Percentiles rank a stretch among this genome's conserved stretches.
Conservation (phyloP, 2,797 vertebrate species). For the Falco berigora region DNA sequence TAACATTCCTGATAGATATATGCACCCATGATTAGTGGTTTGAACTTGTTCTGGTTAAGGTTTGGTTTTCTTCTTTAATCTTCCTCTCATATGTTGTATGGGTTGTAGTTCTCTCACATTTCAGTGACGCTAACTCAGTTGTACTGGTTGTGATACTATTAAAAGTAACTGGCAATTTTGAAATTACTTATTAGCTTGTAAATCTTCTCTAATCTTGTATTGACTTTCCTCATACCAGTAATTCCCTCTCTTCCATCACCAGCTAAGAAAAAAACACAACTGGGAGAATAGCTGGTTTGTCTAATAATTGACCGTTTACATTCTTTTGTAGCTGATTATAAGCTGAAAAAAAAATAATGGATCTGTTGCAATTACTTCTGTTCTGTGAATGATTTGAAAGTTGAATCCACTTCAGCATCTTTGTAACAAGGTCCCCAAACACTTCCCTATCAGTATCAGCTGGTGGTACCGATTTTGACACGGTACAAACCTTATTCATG, state of each 20-base stretch:
- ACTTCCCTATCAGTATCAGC: neutral
- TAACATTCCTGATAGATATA: neutral
- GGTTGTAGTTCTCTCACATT: neutral
- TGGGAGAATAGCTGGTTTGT: neutral
- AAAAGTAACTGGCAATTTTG: neutral
- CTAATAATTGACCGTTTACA: neutral
- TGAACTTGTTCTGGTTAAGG: neutral
- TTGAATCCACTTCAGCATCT: neutral
- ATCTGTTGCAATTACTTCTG: neutral
- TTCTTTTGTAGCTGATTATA: neutral
- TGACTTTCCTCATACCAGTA: neutral
- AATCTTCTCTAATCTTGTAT: neutral
- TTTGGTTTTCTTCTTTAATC: neutral
- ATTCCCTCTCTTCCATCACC: neutral
- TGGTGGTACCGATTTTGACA: neutral
- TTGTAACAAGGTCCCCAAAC: neutral
- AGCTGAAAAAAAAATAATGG: neutral
- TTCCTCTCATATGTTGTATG: neutral
- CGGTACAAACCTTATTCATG: neutral
- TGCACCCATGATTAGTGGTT: neutral
- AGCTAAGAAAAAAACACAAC: neutral
- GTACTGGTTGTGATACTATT: neutral
- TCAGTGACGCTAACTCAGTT: neutral
- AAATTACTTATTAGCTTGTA: neutral
- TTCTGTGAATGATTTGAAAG: neutral